Base-by-base conservation (phyloP, 2,113 vertebrate genomes). In the Muscicapa adusta region DNA sequence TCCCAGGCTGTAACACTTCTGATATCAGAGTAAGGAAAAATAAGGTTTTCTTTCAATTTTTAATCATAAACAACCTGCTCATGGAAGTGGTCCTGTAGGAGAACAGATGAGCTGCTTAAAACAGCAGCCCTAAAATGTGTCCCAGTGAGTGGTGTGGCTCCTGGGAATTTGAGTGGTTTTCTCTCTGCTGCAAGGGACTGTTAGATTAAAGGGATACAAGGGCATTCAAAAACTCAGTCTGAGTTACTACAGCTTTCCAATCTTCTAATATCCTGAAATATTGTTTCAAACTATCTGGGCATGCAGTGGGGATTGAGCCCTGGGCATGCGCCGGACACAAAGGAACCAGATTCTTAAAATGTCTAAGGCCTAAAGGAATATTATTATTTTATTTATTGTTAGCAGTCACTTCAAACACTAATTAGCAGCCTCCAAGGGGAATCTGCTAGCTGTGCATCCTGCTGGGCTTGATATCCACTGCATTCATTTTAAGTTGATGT, bases 381-480 rank as follows among this genome's bases (percentile, higher is more conserved):
- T 56, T 71, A 81, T 71, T 78, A 60, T 92, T 95, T 86, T 94
- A 79, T 94, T 91, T 93, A 85, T 81, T 92, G 62, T 87, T 92
- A 94, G 76, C 70, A 89, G 73, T 84, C 89, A 61, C 77, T 78
- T 63, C 89, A 87, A 87, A 74, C 70, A 81, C 58, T 87, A 85
- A 91, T 95, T 95, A 95, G 29, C 73, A 85, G 22, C 74, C 43
- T 94, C 81, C 84, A 88, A 36, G 74, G 90, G 70, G 70, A 84
- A 57, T 25, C 20, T 58, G 57, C 51, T 80, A 36, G 48, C 73
- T 38, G 36, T 20, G 29, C 24, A 58, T 66, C 80, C 91, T 61
- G 58, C 93, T 88, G 89, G 70, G 63, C 74, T 86, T 40, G 50
- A 53, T 85, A 85, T 48, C 85, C 45, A 47, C 57, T 50, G 85